These are phyloP conservation scores for Anticlea derivata DNA, from an alignment of 2,888 invertebrate species.

Conservation along the genomic window DNA sequence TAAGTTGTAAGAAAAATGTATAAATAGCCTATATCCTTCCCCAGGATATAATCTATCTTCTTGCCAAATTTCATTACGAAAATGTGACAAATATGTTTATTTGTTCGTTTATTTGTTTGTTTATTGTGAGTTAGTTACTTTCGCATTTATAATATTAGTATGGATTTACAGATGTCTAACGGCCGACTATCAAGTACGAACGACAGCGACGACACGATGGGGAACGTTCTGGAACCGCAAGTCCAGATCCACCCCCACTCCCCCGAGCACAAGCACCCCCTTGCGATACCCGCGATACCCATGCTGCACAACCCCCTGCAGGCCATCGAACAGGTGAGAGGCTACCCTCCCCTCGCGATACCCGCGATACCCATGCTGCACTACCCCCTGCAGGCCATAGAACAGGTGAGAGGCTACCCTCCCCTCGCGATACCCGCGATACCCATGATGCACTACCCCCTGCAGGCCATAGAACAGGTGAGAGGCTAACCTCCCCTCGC, in stretches of 20 bases:
- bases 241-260: conserved; percentile 75
- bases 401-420: conserved; percentile 37
- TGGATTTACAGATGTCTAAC: conserved; percentile 76
- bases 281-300: conserved; percentile 40
- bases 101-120: too few relatives aligned
- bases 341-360: conserved; percentile 37
- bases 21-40: too few relatives aligned
- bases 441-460: conserved; percentile 56
- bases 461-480: conserved; percentile 64
- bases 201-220: conserved; percentile 79
- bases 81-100: too few relatives aligned
- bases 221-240: conserved; percentile 77
- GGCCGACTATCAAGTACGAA: conserved; percentile 79
- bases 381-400: conserved; percentile 65
- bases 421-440: conserved; percentile 41
- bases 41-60: too few relatives aligned
- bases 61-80: too few relatives aligned
- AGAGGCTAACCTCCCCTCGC: conserved; percentile 35
- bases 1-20: too few relatives aligned
- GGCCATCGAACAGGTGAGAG: conserved; percentile 55
- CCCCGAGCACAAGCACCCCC: conserved; percentile 54
- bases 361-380: conserved; percentile 51
- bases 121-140: not conserved
- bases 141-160: too few relatives aligned
- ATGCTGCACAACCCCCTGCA: conserved; percentile 62